Conservation (phyloP, 2,113 vertebrate species). For the Circaetus gallicus region DNA sequence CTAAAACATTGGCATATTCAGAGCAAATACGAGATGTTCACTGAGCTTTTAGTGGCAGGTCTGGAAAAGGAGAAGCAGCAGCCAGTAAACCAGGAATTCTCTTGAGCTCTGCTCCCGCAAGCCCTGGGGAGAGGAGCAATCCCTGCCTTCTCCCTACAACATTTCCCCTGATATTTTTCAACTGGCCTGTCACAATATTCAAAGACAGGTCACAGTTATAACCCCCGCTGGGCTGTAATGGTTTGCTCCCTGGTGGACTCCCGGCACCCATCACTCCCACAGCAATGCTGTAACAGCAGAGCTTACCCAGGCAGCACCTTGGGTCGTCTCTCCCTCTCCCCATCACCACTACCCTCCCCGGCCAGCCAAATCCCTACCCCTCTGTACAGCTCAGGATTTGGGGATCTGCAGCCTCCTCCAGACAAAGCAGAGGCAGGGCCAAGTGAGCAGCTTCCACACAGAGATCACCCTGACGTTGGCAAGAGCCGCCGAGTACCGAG, state of each 20-base stretch:
- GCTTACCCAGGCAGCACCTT: not conserved
- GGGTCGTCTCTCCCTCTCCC: not conserved
- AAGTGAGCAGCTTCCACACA: not conserved
- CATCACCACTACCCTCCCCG: not conserved
- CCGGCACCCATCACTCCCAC: not conserved
- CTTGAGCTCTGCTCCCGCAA: not conserved
- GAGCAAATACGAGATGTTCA: not conserved
- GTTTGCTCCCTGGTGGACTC: not conserved
- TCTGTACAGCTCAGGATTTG: not conserved
- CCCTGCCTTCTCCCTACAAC: not conserved
- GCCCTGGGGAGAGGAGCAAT: not conserved
- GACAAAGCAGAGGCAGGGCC: not conserved
- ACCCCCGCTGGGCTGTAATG: not conserved
- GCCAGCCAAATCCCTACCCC: not conserved
- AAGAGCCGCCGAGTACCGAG: fast-evolving
- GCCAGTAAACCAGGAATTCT: not conserved
- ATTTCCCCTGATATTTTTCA: not conserved
- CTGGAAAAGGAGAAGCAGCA: not conserved
- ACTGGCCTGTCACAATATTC: not conserved
- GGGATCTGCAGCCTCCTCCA: not conserved
- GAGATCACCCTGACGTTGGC: not conserved
- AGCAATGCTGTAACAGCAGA: not conserved
- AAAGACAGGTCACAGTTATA: not conserved
- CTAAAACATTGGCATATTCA: not conserved
- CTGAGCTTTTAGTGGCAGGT: not conserved